Percentiles rank a stretch among this genome's conserved stretches.
These are phyloP conservation scores for Luidia sarsii DNA, from an alignment of 53 echinoderm and acorn worm species.

Conservation along the genomic window DNA sequence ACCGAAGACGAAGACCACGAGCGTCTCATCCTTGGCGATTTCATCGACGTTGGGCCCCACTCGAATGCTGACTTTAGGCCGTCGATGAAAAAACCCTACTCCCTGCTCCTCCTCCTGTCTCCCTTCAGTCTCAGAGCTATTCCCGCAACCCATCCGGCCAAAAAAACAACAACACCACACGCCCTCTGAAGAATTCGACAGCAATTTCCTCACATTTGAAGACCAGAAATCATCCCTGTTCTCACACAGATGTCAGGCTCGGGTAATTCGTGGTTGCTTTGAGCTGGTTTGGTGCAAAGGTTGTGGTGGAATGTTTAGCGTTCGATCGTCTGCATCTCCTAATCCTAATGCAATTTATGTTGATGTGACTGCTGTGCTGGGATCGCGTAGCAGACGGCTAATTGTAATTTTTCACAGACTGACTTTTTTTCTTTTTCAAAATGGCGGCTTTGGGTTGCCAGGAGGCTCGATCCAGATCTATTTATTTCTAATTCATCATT, in stretches of 20 bases:
- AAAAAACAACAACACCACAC: too few species aligned
- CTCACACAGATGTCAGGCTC: background rate
- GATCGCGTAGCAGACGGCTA: conserved; percentile 14
- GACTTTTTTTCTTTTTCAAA: conserved; percentile 50
- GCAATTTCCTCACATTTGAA: conserved; percentile 19
- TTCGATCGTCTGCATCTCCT: too few species aligned
- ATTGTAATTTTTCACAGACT: conserved; percentile 22
- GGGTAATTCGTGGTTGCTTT: too few species aligned
- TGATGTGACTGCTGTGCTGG: too few species aligned
- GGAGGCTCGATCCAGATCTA: conserved; percentile 41
- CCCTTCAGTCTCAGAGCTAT: conserved; percentile 84
- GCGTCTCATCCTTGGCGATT: conserved; percentile 61
- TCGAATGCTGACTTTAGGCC: conserved; percentile 94
- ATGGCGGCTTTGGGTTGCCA: conserved; percentile 47
- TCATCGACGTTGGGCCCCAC: conserved; percentile 74
- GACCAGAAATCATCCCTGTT: conserved; percentile 27
- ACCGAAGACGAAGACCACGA: conserved; percentile 95
- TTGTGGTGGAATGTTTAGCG: too few species aligned
- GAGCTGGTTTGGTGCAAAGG: too few species aligned
- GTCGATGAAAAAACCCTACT: conserved; percentile 79
- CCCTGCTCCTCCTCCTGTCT: conserved; percentile 82
- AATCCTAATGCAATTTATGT: too few species aligned
- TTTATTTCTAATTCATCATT: too few species aligned
- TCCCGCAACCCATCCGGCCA: conserved; percentile 89
- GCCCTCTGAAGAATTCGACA: too few species aligned